phyloP scores from a whole-genome alignment of 2,113 vertebrate species.

The Trochalopteron elliotii region DNA sequence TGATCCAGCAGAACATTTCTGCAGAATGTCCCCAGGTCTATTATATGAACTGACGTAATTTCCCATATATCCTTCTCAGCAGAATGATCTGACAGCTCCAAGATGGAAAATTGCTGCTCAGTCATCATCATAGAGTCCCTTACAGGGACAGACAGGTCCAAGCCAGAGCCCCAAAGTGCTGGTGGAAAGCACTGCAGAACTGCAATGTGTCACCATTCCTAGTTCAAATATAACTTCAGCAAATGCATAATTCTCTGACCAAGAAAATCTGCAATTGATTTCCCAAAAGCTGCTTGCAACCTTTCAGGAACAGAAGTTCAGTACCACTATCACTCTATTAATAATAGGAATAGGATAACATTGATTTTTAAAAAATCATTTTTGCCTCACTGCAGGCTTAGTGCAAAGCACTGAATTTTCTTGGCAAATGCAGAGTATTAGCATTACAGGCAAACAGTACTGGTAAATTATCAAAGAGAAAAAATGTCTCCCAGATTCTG shows the following conservation, averaged over 20 bases:
- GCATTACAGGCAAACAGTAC: neutral
- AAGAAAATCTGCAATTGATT: neutral
- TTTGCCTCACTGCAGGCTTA: neutral
- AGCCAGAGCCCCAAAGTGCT: neutral
- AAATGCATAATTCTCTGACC: neutral
- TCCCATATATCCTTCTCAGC: neutral
- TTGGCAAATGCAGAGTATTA: neutral
- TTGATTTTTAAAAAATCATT: neutral
- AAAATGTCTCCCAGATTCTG: neutral
- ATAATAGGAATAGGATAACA: neutral
- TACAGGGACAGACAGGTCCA: neutral
- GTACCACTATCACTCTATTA: neutral
- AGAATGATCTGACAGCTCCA: neutral
- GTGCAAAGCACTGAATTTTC: neutral
- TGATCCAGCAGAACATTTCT: slow-evolving; percentile 22
- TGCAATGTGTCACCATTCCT: neutral
- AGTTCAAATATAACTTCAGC: neutral
- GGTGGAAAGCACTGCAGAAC: neutral
- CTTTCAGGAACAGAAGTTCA: neutral
- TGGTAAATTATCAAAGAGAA: neutral
- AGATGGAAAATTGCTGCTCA: neutral
- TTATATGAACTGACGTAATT: neutral
- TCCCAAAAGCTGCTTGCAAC: neutral
- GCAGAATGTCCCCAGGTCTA: neutral
- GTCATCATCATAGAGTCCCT: neutral